A percentile compares a stretch with the other conserved stretches of the same genome.
Evolutionary conservation across 2,888 invertebrate genomes (phyloP).

Genomic region (Eustalomyia histrio): DNA sequence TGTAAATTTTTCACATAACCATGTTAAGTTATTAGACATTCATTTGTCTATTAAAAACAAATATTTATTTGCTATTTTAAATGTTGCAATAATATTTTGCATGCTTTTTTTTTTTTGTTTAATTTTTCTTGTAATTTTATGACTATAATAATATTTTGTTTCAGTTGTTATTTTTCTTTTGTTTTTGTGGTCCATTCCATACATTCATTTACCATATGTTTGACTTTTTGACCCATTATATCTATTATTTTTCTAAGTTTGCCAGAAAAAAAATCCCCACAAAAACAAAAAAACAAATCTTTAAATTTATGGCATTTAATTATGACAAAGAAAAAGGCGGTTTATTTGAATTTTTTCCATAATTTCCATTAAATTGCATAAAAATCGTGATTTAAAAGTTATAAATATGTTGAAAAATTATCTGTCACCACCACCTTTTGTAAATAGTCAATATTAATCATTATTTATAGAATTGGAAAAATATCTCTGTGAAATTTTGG

Average conservation of each 20-base stretch:
- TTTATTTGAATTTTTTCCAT: slow-evolving; percentile 32
- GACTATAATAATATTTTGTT: not conserved
- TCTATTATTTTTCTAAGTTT: slow-evolving; percentile 45
- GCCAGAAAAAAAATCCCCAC: slow-evolving; percentile 2
- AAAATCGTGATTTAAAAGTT: not conserved
- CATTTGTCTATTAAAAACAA: slow-evolving; percentile 53
- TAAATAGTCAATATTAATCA: not conserved
- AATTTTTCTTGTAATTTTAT: not conserved
- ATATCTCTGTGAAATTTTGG: too few relatives aligned
- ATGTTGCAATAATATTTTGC: slow-evolving; percentile 39
- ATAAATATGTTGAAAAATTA: not conserved
- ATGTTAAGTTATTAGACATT: slow-evolving; percentile 60
- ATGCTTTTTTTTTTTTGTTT: not conserved
- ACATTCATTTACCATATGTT: slow-evolving; percentile 61
- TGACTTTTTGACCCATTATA: slow-evolving; percentile 63
- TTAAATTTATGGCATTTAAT: slow-evolving; percentile 64
- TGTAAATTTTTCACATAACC: slow-evolving; percentile 43
- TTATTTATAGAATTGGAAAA: not conserved
- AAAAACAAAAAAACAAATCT: slow-evolving; percentile 24
- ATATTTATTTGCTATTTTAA: slow-evolving; percentile 49
- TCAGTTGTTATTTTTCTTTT: slow-evolving; percentile 22
- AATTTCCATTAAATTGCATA: slow-evolving; percentile 9
- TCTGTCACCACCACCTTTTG: not conserved
- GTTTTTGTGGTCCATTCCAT: slow-evolving; percentile 33
- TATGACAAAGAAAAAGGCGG: slow-evolving; percentile 59